Evolutionary conservation across 2,888 invertebrate species (phyloP).

Genomic region (Rhorus exstirpatorius): DNA sequence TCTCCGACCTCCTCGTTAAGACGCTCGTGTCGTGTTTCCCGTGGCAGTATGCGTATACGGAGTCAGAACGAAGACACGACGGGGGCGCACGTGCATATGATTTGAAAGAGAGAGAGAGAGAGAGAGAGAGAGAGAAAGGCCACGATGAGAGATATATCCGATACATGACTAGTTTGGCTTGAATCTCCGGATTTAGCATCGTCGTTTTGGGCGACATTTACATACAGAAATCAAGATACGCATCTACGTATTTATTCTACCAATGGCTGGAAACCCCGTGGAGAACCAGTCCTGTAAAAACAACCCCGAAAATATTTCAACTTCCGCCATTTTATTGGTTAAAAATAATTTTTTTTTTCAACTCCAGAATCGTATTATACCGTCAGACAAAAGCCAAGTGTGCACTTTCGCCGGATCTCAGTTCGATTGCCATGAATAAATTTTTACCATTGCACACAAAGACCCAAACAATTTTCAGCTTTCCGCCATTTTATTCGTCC

Average conservation of each 20-base stretch:
- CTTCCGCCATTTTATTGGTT: slow-evolving; percentile 58
- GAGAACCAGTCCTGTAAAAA: slow-evolving; percentile 79
- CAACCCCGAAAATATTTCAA: slow-evolving; percentile 70
- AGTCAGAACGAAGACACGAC: slow-evolving; percentile 59
- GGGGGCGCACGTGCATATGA: slow-evolving; percentile 68
- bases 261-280: slow-evolving; percentile 77
- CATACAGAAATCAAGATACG: slow-evolving; percentile 74
- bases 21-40: slow-evolving; percentile 80
- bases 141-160: slow-evolving; percentile 55
- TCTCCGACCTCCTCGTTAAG: slow-evolving; percentile 84
- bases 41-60: slow-evolving; percentile 68
- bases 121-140: slow-evolving; percentile 8
- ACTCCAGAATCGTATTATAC: too few relatives aligned
- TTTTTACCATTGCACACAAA: too few relatives aligned
- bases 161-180: slow-evolving; percentile 36
- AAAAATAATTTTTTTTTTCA: slow-evolving; percentile 13
- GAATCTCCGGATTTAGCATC: slow-evolving; percentile 45
- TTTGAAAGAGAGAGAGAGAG: slow-evolving; percentile 29
- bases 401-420: too few relatives aligned
- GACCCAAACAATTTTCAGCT: too few relatives aligned
- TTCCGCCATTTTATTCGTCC: too few relatives aligned
- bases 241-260: slow-evolving; percentile 56
- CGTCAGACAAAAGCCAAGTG: too few relatives aligned
- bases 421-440: too few relatives aligned
- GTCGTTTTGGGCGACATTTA: slow-evolving; percentile 76